Evolutionary conservation across 2,888 invertebrate species (phyloP).

Genomic region (Carcina quercana): DNA sequence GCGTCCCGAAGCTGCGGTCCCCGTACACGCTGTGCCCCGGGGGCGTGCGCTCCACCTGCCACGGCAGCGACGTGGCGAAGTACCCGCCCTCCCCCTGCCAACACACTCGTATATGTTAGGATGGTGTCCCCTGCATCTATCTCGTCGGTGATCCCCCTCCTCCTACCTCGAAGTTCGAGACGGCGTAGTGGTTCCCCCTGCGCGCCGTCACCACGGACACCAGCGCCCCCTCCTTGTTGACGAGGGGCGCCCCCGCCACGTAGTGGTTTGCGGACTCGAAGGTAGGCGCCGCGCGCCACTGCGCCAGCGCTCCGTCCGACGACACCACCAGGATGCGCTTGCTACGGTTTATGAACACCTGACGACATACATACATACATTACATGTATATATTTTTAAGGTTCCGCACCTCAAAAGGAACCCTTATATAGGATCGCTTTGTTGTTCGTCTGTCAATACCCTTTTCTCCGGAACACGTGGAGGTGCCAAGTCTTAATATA

Average conservation of each 20-base stretch:
- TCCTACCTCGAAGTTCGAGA: constrained; percentile 49
- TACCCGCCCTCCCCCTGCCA: constrained; percentile 63
- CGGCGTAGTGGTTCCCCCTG: constrained; percentile 54
- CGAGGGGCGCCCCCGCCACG: constrained; percentile 52
- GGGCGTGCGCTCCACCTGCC: constrained; percentile 30
- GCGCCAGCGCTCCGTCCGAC: constrained; percentile 49
- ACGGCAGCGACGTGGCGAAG: constrained; percentile 46
- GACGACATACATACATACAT: constrained; percentile 5
- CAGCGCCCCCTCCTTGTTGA: constrained; percentile 40
- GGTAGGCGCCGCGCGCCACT: constrained; percentile 58
- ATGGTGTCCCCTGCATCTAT: not conserved
- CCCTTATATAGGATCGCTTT: too few species aligned
- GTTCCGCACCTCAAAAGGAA: too few species aligned
- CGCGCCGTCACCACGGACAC: constrained; percentile 53
- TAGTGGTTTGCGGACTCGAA: constrained; percentile 57
- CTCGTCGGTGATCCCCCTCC: too few species aligned
- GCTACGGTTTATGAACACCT: constrained; percentile 63
- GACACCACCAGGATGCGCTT: constrained; percentile 53
- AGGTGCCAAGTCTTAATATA: too few species aligned
- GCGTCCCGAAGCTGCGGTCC: constrained; percentile 34
- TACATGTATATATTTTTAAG: too few species aligned
- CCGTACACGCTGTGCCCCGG: constrained; percentile 38
- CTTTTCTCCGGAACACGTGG: too few species aligned
- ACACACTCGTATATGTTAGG: too few species aligned
- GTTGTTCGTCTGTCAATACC: too few species aligned